phyloP scores from a whole-genome alignment of 2,888 invertebrate genomes.

The Mesochorus sp. region DNA sequence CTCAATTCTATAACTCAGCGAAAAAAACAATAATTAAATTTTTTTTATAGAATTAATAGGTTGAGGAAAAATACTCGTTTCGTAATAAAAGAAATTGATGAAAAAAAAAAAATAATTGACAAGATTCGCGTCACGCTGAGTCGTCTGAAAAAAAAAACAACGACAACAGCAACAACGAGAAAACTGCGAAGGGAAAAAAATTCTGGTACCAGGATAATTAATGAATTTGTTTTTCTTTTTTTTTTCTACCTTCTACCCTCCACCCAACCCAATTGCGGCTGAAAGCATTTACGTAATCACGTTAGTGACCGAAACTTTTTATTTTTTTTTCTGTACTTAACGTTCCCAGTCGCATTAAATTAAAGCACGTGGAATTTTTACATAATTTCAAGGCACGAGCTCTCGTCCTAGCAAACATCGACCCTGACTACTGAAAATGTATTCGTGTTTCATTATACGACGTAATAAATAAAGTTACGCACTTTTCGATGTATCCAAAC shows the following conservation, averaged over 20 bases:
- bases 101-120: constrained; percentile 14
- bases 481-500: no score
- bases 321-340: not conserved
- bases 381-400: not conserved
- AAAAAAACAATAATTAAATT: not conserved
- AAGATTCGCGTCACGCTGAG: constrained; percentile 5
- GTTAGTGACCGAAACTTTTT: not conserved
- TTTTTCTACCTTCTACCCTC: not conserved
- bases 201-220: constrained; percentile 10
- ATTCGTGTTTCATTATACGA: not conserved
- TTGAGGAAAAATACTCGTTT: not conserved
- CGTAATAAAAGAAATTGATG: constrained; percentile 1
- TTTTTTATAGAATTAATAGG: not conserved
- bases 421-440: constrained; percentile 24
- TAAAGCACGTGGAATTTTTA: constrained; percentile 15
- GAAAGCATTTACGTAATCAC: constrained; percentile 2
- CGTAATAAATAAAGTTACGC: not conserved
- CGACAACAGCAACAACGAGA: constrained; percentile 1
- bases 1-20: no score
- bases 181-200: not conserved
- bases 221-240: constrained; percentile 22
- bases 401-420: constrained; percentile 27
- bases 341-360: constrained; percentile 22
- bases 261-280: not conserved
- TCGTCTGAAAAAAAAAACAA: no score